These are phyloP conservation scores for Nothoprocta pentlandii DNA, from an alignment of 2,113 vertebrate genomes.

Conservation along the genomic window DNA sequence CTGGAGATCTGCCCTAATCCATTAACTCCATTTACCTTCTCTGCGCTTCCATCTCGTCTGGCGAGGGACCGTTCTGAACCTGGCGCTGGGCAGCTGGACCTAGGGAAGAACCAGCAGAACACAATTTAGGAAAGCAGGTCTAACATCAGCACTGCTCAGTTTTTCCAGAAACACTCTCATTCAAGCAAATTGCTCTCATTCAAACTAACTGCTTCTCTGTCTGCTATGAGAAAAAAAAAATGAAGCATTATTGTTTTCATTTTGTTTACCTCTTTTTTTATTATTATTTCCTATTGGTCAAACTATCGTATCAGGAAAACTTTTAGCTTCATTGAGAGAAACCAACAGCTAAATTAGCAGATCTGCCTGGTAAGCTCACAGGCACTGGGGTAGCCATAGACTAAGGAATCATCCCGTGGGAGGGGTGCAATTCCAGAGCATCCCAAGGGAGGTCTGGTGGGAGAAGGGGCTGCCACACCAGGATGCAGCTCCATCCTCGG, in stretches of 20 bases:
- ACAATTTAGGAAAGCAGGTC: slow-evolving; percentile 6
- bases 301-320: background rate
- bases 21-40: slow-evolving; percentile 84
- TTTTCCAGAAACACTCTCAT: background rate
- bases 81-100: slow-evolving; percentile 93
- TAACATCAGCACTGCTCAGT: background rate
- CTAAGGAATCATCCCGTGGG: background rate
- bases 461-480: background rate
- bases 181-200: background rate
- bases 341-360: background rate
- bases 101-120: slow-evolving; percentile 63
- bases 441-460: background rate
- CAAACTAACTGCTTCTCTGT: background rate
- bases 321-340: background rate
- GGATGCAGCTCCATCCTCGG: background rate
- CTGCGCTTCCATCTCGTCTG: slow-evolving; percentile 93
- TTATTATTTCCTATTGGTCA: background rate
- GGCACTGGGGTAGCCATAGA: rapidly evolving
- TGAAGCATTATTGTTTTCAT: background rate
- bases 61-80: slow-evolving; percentile 92
- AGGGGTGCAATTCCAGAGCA: background rate
- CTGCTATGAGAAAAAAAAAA: background rate
- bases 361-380: background rate
- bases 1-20: background rate
- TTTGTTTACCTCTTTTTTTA: background rate